Conservation (phyloP, 2,888 invertebrate species). For the Drosophila fulvimacula region DNA sequence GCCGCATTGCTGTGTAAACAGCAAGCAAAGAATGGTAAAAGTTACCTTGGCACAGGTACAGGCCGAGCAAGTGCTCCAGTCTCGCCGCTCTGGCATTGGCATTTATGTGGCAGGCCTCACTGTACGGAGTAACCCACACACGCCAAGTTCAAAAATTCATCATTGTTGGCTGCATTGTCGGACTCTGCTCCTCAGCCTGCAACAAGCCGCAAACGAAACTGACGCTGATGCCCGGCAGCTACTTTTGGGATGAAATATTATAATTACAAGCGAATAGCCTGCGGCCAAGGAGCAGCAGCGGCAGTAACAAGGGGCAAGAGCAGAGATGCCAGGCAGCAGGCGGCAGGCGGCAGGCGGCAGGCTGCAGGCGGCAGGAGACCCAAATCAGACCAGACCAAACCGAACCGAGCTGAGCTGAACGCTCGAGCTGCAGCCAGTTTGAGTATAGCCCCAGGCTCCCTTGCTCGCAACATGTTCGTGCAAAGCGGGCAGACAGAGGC, state of each 20-base stretch:
- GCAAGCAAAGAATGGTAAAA: conserved; percentile 35
- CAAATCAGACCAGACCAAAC: conserved; percentile 41
- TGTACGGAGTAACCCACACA: conserved; percentile 66
- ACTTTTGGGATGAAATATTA: conserved; percentile 85
- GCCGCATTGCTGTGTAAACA: conserved; percentile 51
- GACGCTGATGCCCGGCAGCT: conserved; percentile 80
- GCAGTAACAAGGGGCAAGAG: conserved; percentile 36
- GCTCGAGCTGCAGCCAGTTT: conserved; percentile 49
- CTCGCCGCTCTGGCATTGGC: conserved; percentile 38
- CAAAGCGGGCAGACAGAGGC: conserved; percentile 24
- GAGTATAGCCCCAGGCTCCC: conserved; percentile 44
- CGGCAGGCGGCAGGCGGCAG: conserved; percentile 19
- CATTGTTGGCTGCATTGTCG: conserved; percentile 77
- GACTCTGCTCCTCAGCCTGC: conserved; percentile 44
- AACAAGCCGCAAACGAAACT: conserved; percentile 80
- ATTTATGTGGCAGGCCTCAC: conserved; percentile 64
- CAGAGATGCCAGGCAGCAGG: conserved; percentile 34
- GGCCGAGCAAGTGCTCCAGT: not conserved
- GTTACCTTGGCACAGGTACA: conserved; percentile 13
- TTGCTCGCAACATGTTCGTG: conserved; percentile 69
- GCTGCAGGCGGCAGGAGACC: conserved; percentile 22
- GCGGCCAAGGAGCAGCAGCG: conserved; percentile 73
- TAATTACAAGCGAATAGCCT: conserved; percentile 85
- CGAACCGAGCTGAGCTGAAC: conserved; percentile 25
- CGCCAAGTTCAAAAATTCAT: conserved; percentile 78